Conservation (phyloP, 2,888 invertebrate genomes). For the Sialis lutaria region DNA sequence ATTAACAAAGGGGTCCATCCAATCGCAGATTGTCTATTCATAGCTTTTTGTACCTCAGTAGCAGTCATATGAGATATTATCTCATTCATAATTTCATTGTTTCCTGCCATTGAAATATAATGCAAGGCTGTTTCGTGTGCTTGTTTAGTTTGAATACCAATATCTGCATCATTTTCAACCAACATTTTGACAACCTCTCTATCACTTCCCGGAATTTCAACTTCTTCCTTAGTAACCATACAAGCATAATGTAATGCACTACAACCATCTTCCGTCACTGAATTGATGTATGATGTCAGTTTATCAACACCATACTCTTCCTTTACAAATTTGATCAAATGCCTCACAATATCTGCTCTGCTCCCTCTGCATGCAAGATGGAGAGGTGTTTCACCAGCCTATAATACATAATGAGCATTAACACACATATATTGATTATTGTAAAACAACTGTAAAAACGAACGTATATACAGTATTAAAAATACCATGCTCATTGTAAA, state of each 20-base stretch:
- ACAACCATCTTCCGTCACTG: constrained; percentile 80
- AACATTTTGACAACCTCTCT: constrained; percentile 79
- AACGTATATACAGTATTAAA: too few relatives aligned
- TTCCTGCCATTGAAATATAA: constrained; percentile 86
- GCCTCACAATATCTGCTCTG: constrained; percentile 68
- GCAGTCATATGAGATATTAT: constrained; percentile 84
- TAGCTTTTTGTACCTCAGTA: constrained; percentile 79
- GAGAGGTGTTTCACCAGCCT: constrained; percentile 89
- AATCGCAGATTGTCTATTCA: constrained; percentile 85
- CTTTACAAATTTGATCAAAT: constrained; percentile 71
- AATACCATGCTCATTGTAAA: too few relatives aligned
- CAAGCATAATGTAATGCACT: constrained; percentile 85
- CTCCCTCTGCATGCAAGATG: constrained; percentile 85
- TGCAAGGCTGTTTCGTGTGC: constrained; percentile 91
- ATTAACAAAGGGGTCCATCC: constrained; percentile 96
- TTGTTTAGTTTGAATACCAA: constrained; percentile 65
- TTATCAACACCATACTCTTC: constrained; percentile 56
- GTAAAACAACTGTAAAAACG: too few relatives aligned
- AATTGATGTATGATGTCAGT: constrained; percentile 73
- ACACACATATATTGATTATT: too few relatives aligned
- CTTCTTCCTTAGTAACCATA: constrained; percentile 69
- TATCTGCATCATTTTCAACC: constrained; percentile 82
- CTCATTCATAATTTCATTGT: constrained; percentile 85
- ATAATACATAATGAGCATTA: constrained; percentile 9
- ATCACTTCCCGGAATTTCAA: constrained; percentile 51